Evolutionary conservation across 2,113 vertebrate species (phyloP).

Genomic region (Neofelis nebulosa): DNA sequence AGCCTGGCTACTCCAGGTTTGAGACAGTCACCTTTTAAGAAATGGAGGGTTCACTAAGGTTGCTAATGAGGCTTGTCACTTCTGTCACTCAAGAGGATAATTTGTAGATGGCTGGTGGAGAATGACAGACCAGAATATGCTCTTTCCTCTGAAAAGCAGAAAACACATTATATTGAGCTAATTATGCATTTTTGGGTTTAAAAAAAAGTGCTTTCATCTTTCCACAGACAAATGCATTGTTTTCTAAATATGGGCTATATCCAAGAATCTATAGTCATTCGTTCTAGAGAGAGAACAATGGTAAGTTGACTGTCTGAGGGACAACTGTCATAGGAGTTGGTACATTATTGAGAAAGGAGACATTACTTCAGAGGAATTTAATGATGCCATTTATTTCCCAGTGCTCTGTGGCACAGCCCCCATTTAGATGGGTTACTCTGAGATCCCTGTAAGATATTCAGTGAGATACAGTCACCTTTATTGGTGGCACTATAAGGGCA

Average conservation of each 20-base stretch:
- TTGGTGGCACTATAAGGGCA: conserved; percentile 50
- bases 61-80: conserved; percentile 5
- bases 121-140: neutral
- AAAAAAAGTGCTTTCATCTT: neutral
- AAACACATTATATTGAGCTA: neutral
- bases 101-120: neutral
- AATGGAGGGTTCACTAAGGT: neutral
- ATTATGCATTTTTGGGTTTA: neutral
- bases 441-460: conserved; percentile 26
- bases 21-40: neutral
- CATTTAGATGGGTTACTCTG: conserved; percentile 51
- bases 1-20: neutral
- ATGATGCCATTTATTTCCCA: conserved; percentile 58
- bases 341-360: conserved; percentile 39
- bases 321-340: neutral
- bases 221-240: neutral
- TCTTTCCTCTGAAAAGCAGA: neutral
- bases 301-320: neutral
- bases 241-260: neutral
- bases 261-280: neutral
- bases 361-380: conserved; percentile 49
- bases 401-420: conserved; percentile 41
- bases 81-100: neutral
- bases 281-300: neutral
- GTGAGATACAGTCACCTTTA: conserved; percentile 39